phyloP scores from a whole-genome alignment of 2,888 invertebrate genomes.

The Pogonocherus hispidulus region DNA sequence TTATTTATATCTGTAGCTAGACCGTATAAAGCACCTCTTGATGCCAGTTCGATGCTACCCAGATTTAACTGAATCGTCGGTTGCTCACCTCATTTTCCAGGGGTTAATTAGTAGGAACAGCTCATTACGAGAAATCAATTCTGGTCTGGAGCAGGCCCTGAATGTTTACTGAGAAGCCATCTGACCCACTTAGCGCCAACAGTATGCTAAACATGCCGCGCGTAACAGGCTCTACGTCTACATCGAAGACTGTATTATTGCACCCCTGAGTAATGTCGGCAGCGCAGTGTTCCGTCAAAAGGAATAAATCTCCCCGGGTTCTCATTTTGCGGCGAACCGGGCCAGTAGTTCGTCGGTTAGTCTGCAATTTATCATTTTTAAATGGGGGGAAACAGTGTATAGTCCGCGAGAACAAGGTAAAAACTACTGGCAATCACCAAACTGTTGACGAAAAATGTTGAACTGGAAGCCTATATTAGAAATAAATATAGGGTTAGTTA shows the following conservation, averaged over 20 bases:
- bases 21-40: too few species aligned
- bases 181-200: constrained; percentile 48
- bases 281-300: constrained; percentile 2
- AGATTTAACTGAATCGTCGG: not conserved
- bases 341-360: constrained; percentile 14
- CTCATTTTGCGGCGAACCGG: constrained; percentile 12
- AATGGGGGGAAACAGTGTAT: not conserved
- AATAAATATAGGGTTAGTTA: too few species aligned
- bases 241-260: constrained; percentile 21
- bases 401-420: too few species aligned
- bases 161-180: constrained; percentile 29
- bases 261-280: constrained; percentile 10
- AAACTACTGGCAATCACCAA: too few species aligned
- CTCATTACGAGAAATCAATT: constrained; percentile 16
- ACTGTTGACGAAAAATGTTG: too few species aligned
- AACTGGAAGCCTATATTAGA: too few species aligned
- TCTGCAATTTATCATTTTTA: constrained; percentile 16
- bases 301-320: constrained; percentile 16
- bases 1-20: too few species aligned
- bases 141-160: not conserved
- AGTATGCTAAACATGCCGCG: constrained; percentile 47
- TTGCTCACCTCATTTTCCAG: not conserved
- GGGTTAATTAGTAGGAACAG: constrained; percentile 1
- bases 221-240: constrained; percentile 28
- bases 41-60: too few species aligned